Base-by-base conservation (phyloP, 23 tunicate species). In the Botrylloides violaceus region DNA sequence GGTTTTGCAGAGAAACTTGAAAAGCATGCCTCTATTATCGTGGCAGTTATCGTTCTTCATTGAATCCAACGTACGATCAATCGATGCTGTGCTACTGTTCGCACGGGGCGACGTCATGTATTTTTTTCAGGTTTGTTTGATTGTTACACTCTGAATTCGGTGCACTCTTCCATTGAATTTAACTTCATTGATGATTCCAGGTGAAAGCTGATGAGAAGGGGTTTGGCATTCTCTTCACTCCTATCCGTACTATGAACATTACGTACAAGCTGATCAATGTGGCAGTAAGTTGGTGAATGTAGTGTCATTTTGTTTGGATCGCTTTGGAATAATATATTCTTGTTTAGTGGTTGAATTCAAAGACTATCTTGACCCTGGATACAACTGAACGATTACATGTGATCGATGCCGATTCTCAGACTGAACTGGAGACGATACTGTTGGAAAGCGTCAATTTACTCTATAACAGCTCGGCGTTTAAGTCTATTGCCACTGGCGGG, bases 401-500 rank as follows among this genome's bases (percentile, higher is more conserved):
- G 38, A 81, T 90, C n/a, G 97, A 90, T 37, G 89, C 72, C 21
- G 90, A 83, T 43, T 73, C 97, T 4, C 97, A 90, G 66, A 32
- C 70, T 2, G 85, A 82, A 18, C 64, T 90, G 30, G 84, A 90
- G 70, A 80, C 70, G 66, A 83, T 55, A 39, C 29, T 78, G 26
- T 25, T 83, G 32, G 84, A 90, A 38, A 74, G 79, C 36, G 72
- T 83, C 70, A 83, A 70, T 34, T 61, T 90, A 31, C 75, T 79
- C 2, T 90, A 90, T 75, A 90, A 73, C 79, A 90, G 86, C 65
- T 82, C 97, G 5, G 66, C 90, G 2, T 90, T 90, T 74, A 90
- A 90, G 60, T 90, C 97, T 26, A 83, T 90, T 61, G 90, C 90
- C 19, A 90, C 83, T 29, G 97, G 97, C 12, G 90, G 97, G 19